Evolutionary conservation across 1,140 invertebrate species (phyloP), one percentile per base, ranked within the genome.

Genomic region (Melanaphis sacchari): DNA sequence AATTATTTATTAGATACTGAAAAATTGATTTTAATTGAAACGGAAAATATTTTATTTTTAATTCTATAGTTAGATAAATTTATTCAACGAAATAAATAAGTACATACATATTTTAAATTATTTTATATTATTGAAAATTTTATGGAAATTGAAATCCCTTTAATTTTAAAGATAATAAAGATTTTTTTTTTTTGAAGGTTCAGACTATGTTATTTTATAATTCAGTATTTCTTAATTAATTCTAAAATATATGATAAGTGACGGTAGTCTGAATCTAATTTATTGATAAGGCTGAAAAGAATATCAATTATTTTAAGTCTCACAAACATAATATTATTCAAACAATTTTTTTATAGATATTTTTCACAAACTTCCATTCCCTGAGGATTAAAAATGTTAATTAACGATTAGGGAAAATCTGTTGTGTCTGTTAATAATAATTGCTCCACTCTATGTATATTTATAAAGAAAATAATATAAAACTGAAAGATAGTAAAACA

Each of bases 331-430:
- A 46, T 87, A 88, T 49, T 36, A 24, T 84, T 41, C 40, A 49
- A 49, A 88, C 31, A 36, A 31, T 43, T 49, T 88, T 89, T 49
- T 88, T 88, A 36, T 40, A 8, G 1, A 49, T 24, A 52, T 31
- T 26, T 88, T 52, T 52, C n/a, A n/a, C 36, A 52, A 49, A 49
- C 8, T 41, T 89, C n/a, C 15, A 38, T 89, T 52, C n/a, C 7
- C n/a, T 2, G 46, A 22, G 9, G 46, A 89, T 89, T 18, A 52
- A 89, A 89, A 89, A 89, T 52, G 87, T 89, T 89, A 89, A 89
- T 89, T 89, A 52, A 89, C 87, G 87, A 89, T 89, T 89, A 89
- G 8, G 46, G 21, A 38, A n/a, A 89, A 89, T 36, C 87, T 46
- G n/a, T 36, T 36, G 43, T 52, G 43, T 3, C 87, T 38, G 46